Percentiles rank a stretch among this genome's conserved stretches.
Conservation (phyloP, 2,113 vertebrate genomes). For the Caranx ignobilis region DNA sequence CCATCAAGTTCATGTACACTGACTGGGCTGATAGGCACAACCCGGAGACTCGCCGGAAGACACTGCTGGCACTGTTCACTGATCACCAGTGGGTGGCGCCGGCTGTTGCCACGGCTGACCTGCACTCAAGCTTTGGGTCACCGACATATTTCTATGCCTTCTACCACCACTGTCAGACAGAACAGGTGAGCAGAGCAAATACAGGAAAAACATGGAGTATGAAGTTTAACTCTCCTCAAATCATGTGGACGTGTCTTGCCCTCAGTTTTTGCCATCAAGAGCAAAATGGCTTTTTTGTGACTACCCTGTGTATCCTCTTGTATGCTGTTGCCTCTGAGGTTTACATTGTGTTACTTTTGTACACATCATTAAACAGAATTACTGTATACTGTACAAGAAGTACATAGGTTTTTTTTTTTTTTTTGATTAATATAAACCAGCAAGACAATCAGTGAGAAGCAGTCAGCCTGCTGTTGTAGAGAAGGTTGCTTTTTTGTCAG, state of each 20-base stretch:
- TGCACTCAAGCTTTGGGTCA: constrained; percentile 98
- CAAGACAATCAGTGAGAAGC: too few relatives aligned
- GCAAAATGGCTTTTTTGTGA: too few relatives aligned
- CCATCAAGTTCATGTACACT: constrained; percentile 99
- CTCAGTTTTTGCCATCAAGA: too few relatives aligned
- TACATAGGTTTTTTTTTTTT: neutral
- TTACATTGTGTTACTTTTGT: neutral
- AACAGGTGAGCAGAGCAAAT: constrained; percentile 83
- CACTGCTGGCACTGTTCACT: constrained; percentile 94
- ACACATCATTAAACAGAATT: neutral
- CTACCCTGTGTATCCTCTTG: neutral
- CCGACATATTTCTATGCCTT: constrained; percentile 99
- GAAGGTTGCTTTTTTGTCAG: neutral
- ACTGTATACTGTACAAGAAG: neutral
- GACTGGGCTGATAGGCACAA: constrained; percentile 99
- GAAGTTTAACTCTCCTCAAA: too few relatives aligned
- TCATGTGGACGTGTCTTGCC: too few relatives aligned
- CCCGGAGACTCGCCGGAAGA: constrained; percentile 96
- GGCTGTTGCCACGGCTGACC: constrained; percentile 97
- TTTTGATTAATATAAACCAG: neutral
- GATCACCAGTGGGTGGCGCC: constrained; percentile 99
- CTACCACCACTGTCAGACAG: constrained; percentile 99
- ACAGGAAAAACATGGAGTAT: too few relatives aligned
- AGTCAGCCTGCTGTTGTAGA: neutral
- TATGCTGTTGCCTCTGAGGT: neutral